Evolutionary conservation across 64 coral and sea anemone genomes (phyloP).

Genomic region (Actinia equina): DNA sequence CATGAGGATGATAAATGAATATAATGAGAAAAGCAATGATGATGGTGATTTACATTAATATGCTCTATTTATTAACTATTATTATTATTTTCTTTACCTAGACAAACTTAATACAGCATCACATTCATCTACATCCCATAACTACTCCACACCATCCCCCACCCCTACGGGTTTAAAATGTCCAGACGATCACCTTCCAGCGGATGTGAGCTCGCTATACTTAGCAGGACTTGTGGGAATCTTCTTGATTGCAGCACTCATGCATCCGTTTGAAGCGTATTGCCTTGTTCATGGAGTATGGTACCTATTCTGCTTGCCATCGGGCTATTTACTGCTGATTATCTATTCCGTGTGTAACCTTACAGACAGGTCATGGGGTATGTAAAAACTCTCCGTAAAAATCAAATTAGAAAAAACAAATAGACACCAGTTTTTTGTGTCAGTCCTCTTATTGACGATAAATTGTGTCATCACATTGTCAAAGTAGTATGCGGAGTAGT

Average conservation of each 20-base stretch:
- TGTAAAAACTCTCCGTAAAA: background rate
- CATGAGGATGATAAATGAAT: no score
- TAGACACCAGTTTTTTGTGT: no score
- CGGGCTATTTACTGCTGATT: constrained; percentile 87
- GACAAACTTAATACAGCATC: background rate
- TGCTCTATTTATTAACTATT: no score
- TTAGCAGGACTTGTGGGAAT: constrained; percentile 56
- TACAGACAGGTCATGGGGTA: constrained; percentile 97
- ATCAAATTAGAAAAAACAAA: no score
- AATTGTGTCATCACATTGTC: no score
- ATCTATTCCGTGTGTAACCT: constrained; percentile 89
- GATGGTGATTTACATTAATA: no score
- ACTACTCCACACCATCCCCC: background rate
- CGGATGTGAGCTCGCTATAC: constrained; percentile 65
- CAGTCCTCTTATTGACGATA: no score
- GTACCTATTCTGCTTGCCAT: constrained; percentile 86
- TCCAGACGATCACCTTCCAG: constrained; percentile 20
- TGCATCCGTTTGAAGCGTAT: constrained; percentile 71
- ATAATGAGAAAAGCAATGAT: no score
- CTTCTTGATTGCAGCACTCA: constrained; percentile 49
- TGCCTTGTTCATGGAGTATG: constrained; percentile 76
- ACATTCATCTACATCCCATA: background rate
- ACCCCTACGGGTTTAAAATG: no score
- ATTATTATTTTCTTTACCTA: background rate
- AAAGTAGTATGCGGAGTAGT: no score